Evolutionary conservation across 2,113 vertebrate species (phyloP), one percentile per base, ranked within the genome.

Genomic region (Artemisiospiza belli): DNA sequence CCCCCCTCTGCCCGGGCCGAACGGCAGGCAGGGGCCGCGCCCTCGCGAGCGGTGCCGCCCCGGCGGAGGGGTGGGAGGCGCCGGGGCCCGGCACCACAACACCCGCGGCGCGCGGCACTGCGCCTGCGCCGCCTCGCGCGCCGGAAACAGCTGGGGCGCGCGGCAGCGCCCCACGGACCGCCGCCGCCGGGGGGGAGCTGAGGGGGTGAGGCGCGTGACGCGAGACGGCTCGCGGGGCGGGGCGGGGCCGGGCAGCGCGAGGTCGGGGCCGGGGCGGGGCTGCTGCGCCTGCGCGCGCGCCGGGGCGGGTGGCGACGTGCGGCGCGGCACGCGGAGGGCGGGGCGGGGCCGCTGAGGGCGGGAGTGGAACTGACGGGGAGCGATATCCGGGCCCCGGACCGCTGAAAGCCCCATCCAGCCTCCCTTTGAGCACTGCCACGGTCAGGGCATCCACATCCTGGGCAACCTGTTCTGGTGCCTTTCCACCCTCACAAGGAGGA

Each of bases 351-450:
- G 27, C 16, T 1, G 3, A 4, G 14, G 11, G 37, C 13, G 12
- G 35, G 1, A 5, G 11, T 2, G 39, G 33, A 4, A 4, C 1
- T 2, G 10, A 1, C 15, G 0, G 11, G 8, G 1, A 1, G 1
- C 11, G 1, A 6, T 6, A 3, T 21, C 3, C 1, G 9, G 3
- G 16, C 5, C 16, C 12, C 16, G 5, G 5, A 9, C 10, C 20
- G 6, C 10, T 70, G 3, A 14, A 6, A 21, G 16, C 6, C 2
- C 4, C 13, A 1, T 4, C 16, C n/a, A 22, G 9, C 21, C 3
- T 10, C 30, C 3, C 22, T 41, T 12, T 16, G 31, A 22, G 15
- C 31, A 0, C 12, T 58, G 18, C 4, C 8, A 3, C 17, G 24
- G 49, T 8, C 27, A 18, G 6, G 15, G 33, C 19, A 9, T 13